Evolutionary conservation across 1,140 invertebrate species (phyloP), one percentile per base, ranked within the genome.

Genomic region (Popillia japonica): DNA sequence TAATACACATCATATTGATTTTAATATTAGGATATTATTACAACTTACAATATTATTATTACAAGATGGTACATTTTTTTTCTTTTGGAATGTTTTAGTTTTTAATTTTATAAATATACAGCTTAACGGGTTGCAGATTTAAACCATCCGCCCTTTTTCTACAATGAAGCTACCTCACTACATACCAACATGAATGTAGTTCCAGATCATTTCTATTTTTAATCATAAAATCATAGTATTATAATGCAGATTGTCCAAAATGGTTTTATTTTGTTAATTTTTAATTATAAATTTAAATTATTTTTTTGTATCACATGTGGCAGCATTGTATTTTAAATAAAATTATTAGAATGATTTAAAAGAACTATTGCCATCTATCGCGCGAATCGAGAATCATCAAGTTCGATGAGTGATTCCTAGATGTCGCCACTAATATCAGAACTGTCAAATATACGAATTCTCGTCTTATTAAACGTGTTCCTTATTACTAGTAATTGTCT

Each of bases 401-500:
- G 14, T 55, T 17, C 6, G 17, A 55, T 17, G 48, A 55, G n/a
- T n/a, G 6, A 14, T 22, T 7, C 2, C 3, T 22, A 68, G 61
- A 68, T 68, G 61, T 27, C 61, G 27, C 61, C 61, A 68, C 27
- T 22, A 34, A 68, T 22, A 27, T 22, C 27, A 34, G 4, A 34
- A 22, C 61, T 7, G n/a, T 68, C 14, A 20, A 23, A 68, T 27
- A 68, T 27, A 48, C 8, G 4, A 40, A 72, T 72, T 55, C 48
- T 55, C 17, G 17, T 22, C 64, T 44, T 73, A 75, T 78, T 78
- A 78, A 44, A 40, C 61, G 10, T 78, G 40, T 77, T 81, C 80
- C 74, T 78, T 81, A 22, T 59, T 59, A 40, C 76, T 78, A 41
- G 23, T 79, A 41, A 76, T 40, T 22, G 64, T 78, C 72, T 80